Conservation (phyloP, 1,140 invertebrate genomes). For the Bombus difficillimus region DNA sequence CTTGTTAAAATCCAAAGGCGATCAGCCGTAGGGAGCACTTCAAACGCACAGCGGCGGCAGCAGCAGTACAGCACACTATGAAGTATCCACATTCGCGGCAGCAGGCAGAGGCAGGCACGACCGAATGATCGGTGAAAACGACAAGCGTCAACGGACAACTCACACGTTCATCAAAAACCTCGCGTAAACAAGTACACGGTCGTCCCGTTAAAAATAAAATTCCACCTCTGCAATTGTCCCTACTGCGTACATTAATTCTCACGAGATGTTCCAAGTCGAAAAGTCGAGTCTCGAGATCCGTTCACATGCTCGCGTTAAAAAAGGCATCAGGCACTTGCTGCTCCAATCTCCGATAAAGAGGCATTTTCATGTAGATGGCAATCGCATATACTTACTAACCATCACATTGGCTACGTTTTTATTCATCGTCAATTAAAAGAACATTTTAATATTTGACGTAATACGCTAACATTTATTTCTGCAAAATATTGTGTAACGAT, state of each 20-base stretch:
- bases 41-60: slow-evolving; percentile 61
- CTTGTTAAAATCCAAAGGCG: slow-evolving; percentile 36
- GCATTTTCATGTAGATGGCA: slow-evolving; percentile 20
- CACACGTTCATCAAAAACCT: slow-evolving; percentile 42
- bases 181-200: slow-evolving; percentile 35
- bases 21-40: slow-evolving; percentile 40
- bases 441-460: background rate
- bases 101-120: slow-evolving; percentile 49
- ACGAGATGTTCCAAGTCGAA: slow-evolving; percentile 48
- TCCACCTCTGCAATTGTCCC: slow-evolving; percentile 20
- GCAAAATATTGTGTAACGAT: background rate
- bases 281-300: slow-evolving; percentile 61
- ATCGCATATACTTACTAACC: background rate
- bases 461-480: background rate
- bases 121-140: slow-evolving; percentile 40
- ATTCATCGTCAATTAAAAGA: background rate
- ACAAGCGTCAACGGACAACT: slow-evolving; percentile 16
- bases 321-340: slow-evolving; percentile 55
- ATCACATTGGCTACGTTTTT: slow-evolving; percentile 7
- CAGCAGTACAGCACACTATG: slow-evolving; percentile 53
- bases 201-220: slow-evolving; percentile 33
- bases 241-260: slow-evolving; percentile 46
- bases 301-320: slow-evolving; percentile 66
- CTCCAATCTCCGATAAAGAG: slow-evolving; percentile 9
- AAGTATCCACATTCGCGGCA: slow-evolving; percentile 66